Evolutionary conservation across 1,140 invertebrate species (phyloP), one percentile per base, ranked within the genome.

Genomic region (Drosophila teissieri): DNA sequence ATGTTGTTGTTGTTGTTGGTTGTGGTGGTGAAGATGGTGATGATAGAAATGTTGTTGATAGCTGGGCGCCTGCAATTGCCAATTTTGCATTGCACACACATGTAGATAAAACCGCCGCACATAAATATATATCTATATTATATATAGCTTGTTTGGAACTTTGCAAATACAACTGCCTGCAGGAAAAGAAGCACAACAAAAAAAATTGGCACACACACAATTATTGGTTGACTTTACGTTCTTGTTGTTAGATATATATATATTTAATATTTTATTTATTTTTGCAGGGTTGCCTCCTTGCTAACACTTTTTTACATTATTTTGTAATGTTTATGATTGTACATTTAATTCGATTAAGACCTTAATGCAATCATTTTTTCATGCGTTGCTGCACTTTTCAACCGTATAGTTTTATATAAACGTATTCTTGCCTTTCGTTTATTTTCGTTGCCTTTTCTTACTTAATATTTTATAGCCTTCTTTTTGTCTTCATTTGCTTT

Each of bases 11-110:
- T 72, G 61, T 19, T 49, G 52, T n/a, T 45, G 68, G 8, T 52
- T 31, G 3, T 69, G 68, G 3, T 65, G 73, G 8, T 77, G 73
- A 10, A 51, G 68, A n/a, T 60, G 70, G 3, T 86, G 78, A 36
- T 86, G 69, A 46, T 85, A 74, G 49, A 73, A 76, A 76, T 86
- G 83, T 86, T 88, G 83, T 88, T 88, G 83, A 82, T 88, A 88
- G 79, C 79, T 89, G 65, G 75, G 80, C 68, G 77, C 75, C 73
- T 88, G 84, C 77, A 89, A 80, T 88, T 88, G 76, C 84, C 84
- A 88, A 88, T 88, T 88, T 88, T 88, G 84, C 84, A 88, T 88
- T 82, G 84, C 84, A 89, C 84, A 84, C 84, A 84, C 84, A 80
- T 74, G 49, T 78, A 78, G 60, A 58, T 74, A 69, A 51, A 64